A percentile compares a stretch with the other conserved stretches of the same genome.
Conservation (phyloP, 2,113 vertebrate species). For the Aegotheles bennettii region DNA sequence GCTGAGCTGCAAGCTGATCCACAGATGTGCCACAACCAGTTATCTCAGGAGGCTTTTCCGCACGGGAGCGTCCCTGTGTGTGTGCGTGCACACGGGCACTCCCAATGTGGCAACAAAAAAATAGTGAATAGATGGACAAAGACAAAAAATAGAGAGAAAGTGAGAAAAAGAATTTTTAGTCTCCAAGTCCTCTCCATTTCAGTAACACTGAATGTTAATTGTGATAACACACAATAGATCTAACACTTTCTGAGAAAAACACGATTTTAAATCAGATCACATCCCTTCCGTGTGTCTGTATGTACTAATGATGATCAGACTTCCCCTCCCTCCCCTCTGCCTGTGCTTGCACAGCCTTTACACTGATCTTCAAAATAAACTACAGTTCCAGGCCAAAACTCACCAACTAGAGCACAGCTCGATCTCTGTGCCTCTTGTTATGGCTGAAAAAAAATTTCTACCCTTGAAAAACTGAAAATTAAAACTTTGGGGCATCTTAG, state of each 20-base stretch:
- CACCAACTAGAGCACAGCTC: neutral
- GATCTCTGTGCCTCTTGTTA: neutral
- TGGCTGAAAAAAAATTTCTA: neutral
- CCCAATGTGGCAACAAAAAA: neutral
- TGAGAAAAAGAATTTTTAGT: neutral
- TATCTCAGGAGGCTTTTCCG: neutral
- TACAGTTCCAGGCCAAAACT: neutral
- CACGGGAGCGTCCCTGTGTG: fast-evolving
- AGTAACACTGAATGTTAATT: neutral
- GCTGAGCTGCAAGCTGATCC: neutral
- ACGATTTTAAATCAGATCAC: neutral
- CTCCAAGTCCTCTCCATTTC: neutral
- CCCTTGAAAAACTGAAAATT: neutral
- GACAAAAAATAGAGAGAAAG: neutral
- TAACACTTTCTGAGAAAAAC: neutral
- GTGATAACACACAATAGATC: neutral
- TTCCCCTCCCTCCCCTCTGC: neutral
- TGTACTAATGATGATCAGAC: neutral
- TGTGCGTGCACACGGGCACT: fast-evolving
- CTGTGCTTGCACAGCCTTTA: neutral
- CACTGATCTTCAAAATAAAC: neutral
- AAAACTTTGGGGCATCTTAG: neutral
- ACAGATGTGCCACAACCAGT: neutral
- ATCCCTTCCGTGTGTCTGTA: neutral
- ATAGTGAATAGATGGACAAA: neutral